Evolutionary conservation across 2,113 vertebrate genomes (phyloP), one percentile per base, ranked within the genome.

Genomic region (Montifringilla adamsi): DNA sequence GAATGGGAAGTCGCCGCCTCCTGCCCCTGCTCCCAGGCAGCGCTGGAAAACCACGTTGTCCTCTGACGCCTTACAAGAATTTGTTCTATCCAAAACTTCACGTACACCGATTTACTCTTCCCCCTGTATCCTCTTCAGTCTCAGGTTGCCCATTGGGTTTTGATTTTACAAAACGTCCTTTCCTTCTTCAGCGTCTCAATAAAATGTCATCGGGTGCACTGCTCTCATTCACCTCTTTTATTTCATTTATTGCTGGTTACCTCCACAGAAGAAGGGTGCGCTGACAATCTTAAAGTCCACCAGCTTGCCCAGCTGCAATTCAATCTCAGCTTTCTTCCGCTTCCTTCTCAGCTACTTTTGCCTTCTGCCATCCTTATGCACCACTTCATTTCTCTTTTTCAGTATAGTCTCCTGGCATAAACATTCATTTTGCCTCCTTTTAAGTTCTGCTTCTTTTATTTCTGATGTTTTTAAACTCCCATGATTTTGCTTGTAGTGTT

Each of bases 1-100:
- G 37, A 43, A 13, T 4, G 12, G 24, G 67, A 69, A 33, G 26
- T 50, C 2, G 1, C 59, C 2, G 1, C 37, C 37, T 33, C 8
- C 4, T 49, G 53, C 24, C 27, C 70, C 20, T 21, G 22, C 33
- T 81, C 41, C 16, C 47, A 15, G 66, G 33, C 44, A 37, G 11
- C 0, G 2, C 53, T 39, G 70, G 19, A 33, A 39, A 41, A 9
- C 11, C 1, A 1, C 8, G 0, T 13, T 17, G 8, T 10, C 67
- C n/a, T 83, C 59, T 26, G 11, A 28, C 23, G 6, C 33, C 24
- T 59, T 31, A 3, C 22, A 13, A 33, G 59, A 53, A 21, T 67
- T 55, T 69, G 30, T 56, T 75, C 53, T 76, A 33, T 26, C 33
- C 4, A 15, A 14, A 62, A 28, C 41, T 68, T 62, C 17, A 7